Base-by-base conservation (phyloP, 2,888 invertebrate genomes). In the Catocala fraxini region DNA sequence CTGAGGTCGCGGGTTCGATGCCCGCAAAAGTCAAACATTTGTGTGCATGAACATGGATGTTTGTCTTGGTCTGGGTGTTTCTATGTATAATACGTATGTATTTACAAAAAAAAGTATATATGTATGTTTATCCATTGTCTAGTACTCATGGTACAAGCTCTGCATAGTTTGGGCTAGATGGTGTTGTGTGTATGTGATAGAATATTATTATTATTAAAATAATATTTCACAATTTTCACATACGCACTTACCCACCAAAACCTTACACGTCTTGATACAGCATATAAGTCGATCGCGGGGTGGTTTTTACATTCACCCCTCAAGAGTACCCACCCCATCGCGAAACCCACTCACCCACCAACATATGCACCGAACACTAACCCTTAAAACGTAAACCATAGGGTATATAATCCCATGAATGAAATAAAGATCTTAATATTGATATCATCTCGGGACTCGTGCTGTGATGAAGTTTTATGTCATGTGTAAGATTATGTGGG, bases 271-370 rank as follows among this genome's bases (percentile, higher is more conserved):
- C 93, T 93, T 93, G 91, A 92, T 92, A 93, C 92, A 92, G 89
- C 92, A 91, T 91, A 93, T 92, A 93, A 93, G 93, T 93, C 93
- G 93, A 93, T 93, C 92, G 92, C 90, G 91, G 89, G 93, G 94
- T 92, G 92, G 92, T 92, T 92, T 91, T 93, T 93, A 90, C 93
- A 92, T 90, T 93, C 90, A 76, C 91, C 89, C 93, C 90, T 81
- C 89, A 91, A 89, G 93, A 87, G 83, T 82, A 89, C 90, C 81
- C 91, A 89, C 77, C 79, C 91, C 74, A 74, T 76, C 77, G 74
- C 79, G 79, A 65, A 54, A 45, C 66, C 60, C 73, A 74, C 72
- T 69, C 71, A 75, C 79, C 71, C 79, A 71, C 70, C 39, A 39
- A 35, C 13, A 62, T 65, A 77, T 59, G 59, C 74, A 73, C 51